Percentiles rank a stretch among this genome's conserved stretches.
Evolutionary conservation across 2,888 invertebrate genomes (phyloP).

Genomic region (Mellilla xanthometata): DNA sequence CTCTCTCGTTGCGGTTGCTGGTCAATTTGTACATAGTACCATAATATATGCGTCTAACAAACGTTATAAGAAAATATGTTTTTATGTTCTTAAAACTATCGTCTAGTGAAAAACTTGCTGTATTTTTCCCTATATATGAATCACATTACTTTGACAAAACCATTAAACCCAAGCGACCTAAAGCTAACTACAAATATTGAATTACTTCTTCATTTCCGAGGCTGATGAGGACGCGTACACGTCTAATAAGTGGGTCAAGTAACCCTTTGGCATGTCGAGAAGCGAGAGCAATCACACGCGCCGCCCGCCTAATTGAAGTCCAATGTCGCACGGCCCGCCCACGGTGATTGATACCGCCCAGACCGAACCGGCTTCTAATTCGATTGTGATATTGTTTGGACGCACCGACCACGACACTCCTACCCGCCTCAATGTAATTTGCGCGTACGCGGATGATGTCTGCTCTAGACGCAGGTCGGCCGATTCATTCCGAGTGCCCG

Average conservation of each 20-base stretch:
- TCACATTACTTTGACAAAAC: background rate
- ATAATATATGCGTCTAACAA: constrained; percentile 35
- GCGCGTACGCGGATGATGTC: constrained; percentile 56
- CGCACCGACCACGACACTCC: constrained; percentile 58
- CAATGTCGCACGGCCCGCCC: constrained; percentile 79
- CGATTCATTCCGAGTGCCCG: constrained; percentile 48
- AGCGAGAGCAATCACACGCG: constrained; percentile 76
- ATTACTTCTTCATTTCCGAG: constrained; percentile 52
- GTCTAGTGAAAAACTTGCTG: too few species aligned
- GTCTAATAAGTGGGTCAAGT: constrained; percentile 77
- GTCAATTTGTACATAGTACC: constrained; percentile 46
- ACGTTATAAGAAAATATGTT: constrained; percentile 33
- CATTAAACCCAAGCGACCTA: constrained; percentile 9
- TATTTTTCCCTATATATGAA: too few species aligned
- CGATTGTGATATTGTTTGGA: constrained; percentile 75
- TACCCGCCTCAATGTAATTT: constrained; percentile 49
- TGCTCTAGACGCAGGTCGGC: constrained; percentile 46
- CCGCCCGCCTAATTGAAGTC: constrained; percentile 81
- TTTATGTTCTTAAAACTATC: too few species aligned
- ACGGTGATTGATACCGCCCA: constrained; percentile 79
- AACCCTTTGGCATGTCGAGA: constrained; percentile 72
- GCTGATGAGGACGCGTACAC: constrained; percentile 56
- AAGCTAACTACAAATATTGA: constrained; percentile 49
- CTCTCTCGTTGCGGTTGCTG: constrained; percentile 57
- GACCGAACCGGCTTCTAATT: constrained; percentile 68